Base-by-base conservation (phyloP, 1,140 invertebrate species). In the Latrodectus geometricus region DNA sequence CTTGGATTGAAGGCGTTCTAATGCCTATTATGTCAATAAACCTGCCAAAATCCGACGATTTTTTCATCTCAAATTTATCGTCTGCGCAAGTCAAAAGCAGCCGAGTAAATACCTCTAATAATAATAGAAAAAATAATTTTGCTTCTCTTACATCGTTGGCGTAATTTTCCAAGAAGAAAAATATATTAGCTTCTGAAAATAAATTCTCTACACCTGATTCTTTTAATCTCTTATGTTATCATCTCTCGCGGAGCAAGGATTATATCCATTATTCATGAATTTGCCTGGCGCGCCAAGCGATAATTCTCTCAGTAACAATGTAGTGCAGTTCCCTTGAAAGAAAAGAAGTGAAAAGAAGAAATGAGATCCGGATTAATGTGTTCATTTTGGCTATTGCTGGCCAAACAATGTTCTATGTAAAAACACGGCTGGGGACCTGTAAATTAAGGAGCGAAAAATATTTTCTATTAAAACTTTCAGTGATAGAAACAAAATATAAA, bases 1-100 rank as follows among this genome's bases (percentile, higher is more conserved):
- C 80, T 82, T 82, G 66, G 54, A 82, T 82, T 82, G 9, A 74
- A 65, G 35, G 54, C 70, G 78, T 72, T 78, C 66, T 82, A 82
- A 82, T 82, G 70, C 70, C 80, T 74, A 82, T 82, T 82, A 82
- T 82, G 70, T 73, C 80, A 82, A 82, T 82, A 82, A 82, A 82
- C 70, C 80, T 82, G 69, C 54, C 80, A 72, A 72, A 82, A 73
- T 74, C 70, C 9, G 8, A 14, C 21, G 5, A 20, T 68, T 48
- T 35, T 20, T 50, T 11, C 49, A 17, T 49, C 65, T 80, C 48
- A 50, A 80, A 80, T 69, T 69, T 80, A 69, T 80, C 20, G 12
- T 23, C 17, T 54, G n/a, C 20, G 8, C 15, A 61, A 23, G 56
- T 77, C 75, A 77, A 9, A 49, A 9, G 23, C 61, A n/a, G 66